Evolutionary conservation across 2,113 vertebrate genomes (phyloP), one percentile per base, ranked within the genome.

Genomic region (Leucosticte australis): DNA sequence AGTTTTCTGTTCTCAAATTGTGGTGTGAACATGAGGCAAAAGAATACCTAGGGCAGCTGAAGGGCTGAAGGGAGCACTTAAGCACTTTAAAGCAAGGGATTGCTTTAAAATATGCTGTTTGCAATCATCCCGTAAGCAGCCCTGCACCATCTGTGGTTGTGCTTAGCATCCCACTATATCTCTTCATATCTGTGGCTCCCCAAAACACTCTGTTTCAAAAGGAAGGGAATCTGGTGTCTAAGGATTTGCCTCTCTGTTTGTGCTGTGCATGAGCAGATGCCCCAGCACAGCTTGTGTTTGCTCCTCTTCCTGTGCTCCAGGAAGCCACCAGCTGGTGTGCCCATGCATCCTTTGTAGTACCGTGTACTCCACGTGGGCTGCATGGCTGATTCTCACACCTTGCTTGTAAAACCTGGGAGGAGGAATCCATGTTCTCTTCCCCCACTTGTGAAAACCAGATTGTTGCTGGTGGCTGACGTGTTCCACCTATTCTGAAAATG

Each of bases 341-440:
- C 49, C 15, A 3, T 49, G 7, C 8, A 11, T 52, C 37, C 77
- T 67, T 47, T 33, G 5, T 11, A 55, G 10, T n/a, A 9, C 39
- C 6, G 1, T 12, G 15, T 79, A n/a, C 63, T 65, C 11, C 31
- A 1, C 1, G 1, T 26, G 46, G 26, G 16, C 46, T 77, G 3
- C 4, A 0, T 13, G 13, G 6, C 42, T 53, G 52, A 21, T 77
- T 92, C 68, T 84, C 39, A 78, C 27, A 63, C 30, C 60, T 77
- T 73, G n/a, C 71, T 70, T 83, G 21, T 83, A 55, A 83, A 80
- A 69, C 20, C n/a, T 50, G 23, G 15, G 46, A 59, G 46, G 37
- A 83, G 21, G n/a, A 15, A 77, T 27, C 62, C 69, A 24, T 31
- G 3, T 56, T 83, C 23, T 49, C 31, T 41, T 87, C 67, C 19